Base-by-base conservation (phyloP, 2,797 vertebrate genomes). In the Acomys russatus region DNA sequence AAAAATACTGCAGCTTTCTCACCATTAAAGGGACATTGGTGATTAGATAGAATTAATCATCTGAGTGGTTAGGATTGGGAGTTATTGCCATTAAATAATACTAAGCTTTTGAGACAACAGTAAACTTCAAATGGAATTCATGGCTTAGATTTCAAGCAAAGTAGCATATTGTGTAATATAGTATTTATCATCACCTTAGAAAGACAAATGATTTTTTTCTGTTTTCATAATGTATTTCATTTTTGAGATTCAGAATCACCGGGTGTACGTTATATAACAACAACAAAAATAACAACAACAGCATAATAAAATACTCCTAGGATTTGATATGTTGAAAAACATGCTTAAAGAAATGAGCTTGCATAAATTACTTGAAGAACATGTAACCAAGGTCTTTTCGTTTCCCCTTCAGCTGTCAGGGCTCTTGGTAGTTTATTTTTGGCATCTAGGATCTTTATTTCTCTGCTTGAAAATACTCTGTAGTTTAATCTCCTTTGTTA, bases 41-140 rank as follows among this genome's bases (percentile, higher is more conserved):
- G 89, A 97, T 94, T 94, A 97, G 96, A 97, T 70, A 35, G 88
- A 70, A 92, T 98, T 85, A 86, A 97, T 90, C 54, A 51, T 95
- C 89, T 92, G 77, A 83, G 68, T 94, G 88, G 68, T 79, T 96
- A 83, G 77, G 82, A 96, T 88, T 79, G 33, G 68, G 70, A 96
- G 84, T 77, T 90, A 68, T 90, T 97, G 78, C 84, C 97, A 76
- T 90, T 90, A 11, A 25, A 91, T 22, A 0, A 88, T 95, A 61
- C 68, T 97, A 96, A 76, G 59, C 23, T 51, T 96, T 96, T 92
- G 68, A 93, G 80, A 83, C 8, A 95, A 83, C 93, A 88, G 92
- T 93, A 86, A 90, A 94, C 35, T 88, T 86, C 85, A 86, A 74
- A 77, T 94, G 82, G 64, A 93, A 96, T 95, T 92, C 59, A 28